These are phyloP conservation scores for Nannoperca australis DNA, from an alignment of 2,797 vertebrate genomes.

Conservation along the genomic window DNA sequence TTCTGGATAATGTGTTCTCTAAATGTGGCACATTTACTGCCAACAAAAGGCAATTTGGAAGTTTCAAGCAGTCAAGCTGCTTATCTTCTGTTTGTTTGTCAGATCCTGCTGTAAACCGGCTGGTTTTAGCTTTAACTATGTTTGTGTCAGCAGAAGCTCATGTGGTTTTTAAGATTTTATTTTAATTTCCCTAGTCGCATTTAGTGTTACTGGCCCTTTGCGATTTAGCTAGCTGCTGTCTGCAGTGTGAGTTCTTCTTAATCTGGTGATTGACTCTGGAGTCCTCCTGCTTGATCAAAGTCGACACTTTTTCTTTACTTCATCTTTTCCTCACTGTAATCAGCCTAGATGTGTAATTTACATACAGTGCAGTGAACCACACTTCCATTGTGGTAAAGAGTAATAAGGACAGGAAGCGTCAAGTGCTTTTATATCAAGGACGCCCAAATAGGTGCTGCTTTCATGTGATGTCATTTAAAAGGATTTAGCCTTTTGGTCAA, in stretches of 20 bases:
- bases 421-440: not conserved
- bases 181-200: slow-evolving; percentile 2
- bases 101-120: not conserved
- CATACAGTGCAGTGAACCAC: not conserved
- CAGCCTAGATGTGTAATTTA: not conserved
- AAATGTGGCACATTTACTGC: slow-evolving; percentile 12
- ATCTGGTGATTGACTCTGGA: slow-evolving; percentile 2
- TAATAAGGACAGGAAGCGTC: not conserved
- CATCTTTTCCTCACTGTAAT: not conserved
- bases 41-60: not conserved
- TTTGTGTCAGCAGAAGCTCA: not conserved
- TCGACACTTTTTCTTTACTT: not conserved
- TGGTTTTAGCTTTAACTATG: not conserved
- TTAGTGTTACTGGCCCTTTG: not conserved
- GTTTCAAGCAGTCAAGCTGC: slow-evolving; percentile 3
- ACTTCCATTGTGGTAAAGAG: not conserved
- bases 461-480: not conserved
- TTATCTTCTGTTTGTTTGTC: not conserved
- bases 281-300: not conserved
- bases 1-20: not conserved
- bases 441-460: not conserved
- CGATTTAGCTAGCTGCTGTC: not conserved
- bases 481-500: not conserved
- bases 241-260: not conserved
- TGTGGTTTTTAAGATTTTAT: not conserved